Evolutionary conservation across 2,113 vertebrate genomes (phyloP).

Genomic region (Todiramphus chloris): DNA sequence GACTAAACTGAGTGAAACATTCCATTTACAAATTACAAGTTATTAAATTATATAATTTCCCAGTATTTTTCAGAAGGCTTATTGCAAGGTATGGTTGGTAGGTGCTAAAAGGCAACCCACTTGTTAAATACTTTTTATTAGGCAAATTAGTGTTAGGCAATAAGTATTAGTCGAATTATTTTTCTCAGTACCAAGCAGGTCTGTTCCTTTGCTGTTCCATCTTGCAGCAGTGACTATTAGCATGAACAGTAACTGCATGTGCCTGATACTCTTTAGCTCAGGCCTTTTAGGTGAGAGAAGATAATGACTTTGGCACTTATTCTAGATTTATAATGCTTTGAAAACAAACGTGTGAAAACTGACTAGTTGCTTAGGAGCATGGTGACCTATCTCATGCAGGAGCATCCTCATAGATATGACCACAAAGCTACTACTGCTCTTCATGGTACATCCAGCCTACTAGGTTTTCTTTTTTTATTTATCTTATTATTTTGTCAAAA

Average conservation of each 20-base stretch:
- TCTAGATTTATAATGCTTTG: conserved; percentile 41
- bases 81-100: background rate
- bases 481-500: background rate
- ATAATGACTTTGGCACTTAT: conserved; percentile 22
- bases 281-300: background rate
- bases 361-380: background rate
- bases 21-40: background rate
- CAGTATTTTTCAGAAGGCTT: background rate
- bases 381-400: background rate
- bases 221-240: conserved; percentile 6
- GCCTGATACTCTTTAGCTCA: conserved; percentile 26
- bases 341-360: conserved; percentile 8
- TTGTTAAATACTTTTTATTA: background rate
- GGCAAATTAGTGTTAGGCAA: background rate
- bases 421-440: background rate
- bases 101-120: background rate
- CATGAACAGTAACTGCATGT: background rate
- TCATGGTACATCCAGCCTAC: background rate
- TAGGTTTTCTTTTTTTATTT: background rate
- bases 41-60: background rate
- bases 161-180: background rate
- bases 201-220: background rate
- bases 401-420: background rate
- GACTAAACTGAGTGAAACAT: background rate
- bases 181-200: background rate